A percentile compares a stretch with the other conserved stretches of the same genome.
Conservation (phyloP, 2,113 vertebrate species). For the Ascaphus truei region DNA sequence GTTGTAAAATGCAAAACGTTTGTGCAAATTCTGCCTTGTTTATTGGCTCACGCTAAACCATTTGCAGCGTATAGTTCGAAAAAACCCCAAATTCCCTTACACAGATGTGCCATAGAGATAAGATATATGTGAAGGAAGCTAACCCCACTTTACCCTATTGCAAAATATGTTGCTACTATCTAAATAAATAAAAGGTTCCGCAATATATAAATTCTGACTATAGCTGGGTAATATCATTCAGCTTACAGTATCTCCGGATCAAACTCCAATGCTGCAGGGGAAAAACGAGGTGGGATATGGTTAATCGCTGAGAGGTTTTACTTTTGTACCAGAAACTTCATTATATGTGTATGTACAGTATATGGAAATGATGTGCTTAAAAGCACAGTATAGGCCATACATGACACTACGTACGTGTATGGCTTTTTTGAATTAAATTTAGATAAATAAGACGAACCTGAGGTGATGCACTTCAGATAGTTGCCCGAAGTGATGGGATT, state of each 20-base stretch:
- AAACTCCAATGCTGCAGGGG: too few species aligned
- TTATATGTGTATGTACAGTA: too few species aligned
- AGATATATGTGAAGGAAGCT: background rate
- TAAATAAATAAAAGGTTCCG: too few species aligned
- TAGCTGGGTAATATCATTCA: too few species aligned
- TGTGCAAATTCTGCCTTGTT: conserved; percentile 10
- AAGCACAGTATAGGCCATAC: background rate
- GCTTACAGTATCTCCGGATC: too few species aligned
- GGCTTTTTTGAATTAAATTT: conserved; percentile 10
- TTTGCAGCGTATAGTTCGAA: conserved; percentile 20
- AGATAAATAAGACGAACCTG: conserved; percentile 1
- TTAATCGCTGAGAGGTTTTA: too few species aligned
- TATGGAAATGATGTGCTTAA: conserved; percentile 1
- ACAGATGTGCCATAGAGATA: conserved; percentile 8
- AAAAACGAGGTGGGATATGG: too few species aligned
- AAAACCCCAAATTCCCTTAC: background rate
- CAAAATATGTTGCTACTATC: too few species aligned
- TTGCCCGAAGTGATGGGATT: background rate
- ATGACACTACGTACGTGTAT: background rate
- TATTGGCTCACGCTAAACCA: conserved; percentile 23
- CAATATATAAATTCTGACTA: too few species aligned
- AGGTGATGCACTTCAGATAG: conserved; percentile 1
- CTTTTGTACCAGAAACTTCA: too few species aligned
- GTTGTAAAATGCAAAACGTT: conserved; percentile 14
- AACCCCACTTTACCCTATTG: too few species aligned